phyloP scores from a whole-genome alignment of 2,113 vertebrate genomes.

The Jaculus jaculus region DNA sequence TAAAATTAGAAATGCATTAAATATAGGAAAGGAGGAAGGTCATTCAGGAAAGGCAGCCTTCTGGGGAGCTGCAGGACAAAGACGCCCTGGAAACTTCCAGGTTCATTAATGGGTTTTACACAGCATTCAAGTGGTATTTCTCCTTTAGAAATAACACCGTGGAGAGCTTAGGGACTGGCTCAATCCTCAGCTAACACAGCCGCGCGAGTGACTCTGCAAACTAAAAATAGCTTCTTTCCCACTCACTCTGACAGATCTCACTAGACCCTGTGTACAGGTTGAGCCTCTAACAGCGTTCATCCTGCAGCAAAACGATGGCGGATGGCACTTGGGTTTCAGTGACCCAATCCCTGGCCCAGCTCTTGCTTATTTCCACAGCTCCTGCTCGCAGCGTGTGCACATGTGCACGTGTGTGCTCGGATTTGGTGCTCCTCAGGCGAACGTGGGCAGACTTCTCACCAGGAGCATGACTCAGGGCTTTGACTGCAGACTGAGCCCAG shows the following conservation, averaged over 20 bases:
- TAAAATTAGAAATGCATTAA: slow-evolving; percentile 78
- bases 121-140: slow-evolving; percentile 57
- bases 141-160: slow-evolving; percentile 59
- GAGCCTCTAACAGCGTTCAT: slow-evolving; percentile 58
- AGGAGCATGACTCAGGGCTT: slow-evolving; percentile 70
- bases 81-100: slow-evolving; percentile 69
- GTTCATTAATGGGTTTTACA: slow-evolving; percentile 65
- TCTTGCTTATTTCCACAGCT: slow-evolving; percentile 15
- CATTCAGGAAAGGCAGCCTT: slow-evolving; percentile 67
- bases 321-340: slow-evolving; percentile 1
- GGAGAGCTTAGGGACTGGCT: slow-evolving; percentile 73
- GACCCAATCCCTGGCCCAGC: slow-evolving; percentile 2
- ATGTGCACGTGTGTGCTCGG: background rate
- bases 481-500: slow-evolving; percentile 42
- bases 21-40: slow-evolving; percentile 73
- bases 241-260: slow-evolving; percentile 72
- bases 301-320: slow-evolving; percentile 49
- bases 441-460: slow-evolving; percentile 71
- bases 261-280: slow-evolving; percentile 71
- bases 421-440: slow-evolving; percentile 55
- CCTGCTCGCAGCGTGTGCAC: background rate
- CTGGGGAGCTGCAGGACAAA: slow-evolving; percentile 61
- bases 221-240: slow-evolving; percentile 78
- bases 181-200: slow-evolving; percentile 72
- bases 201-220: slow-evolving; percentile 78